Evolutionary conservation across 2,888 invertebrate species (phyloP).

Genomic region (Pristionchus maxplancki): DNA sequence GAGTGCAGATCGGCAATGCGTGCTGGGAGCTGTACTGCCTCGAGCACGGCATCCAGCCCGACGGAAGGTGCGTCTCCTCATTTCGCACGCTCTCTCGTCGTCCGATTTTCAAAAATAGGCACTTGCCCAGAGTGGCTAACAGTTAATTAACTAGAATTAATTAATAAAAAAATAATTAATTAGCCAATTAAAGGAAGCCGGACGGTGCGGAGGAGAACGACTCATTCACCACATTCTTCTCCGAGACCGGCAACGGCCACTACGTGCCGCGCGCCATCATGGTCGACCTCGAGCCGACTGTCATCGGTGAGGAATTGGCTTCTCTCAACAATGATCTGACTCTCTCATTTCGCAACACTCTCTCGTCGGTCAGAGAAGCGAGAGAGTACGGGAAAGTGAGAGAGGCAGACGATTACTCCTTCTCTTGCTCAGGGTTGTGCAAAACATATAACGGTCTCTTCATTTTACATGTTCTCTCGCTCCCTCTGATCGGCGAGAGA

Average conservation of each 20-base stretch:
- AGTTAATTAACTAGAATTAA: not conserved
- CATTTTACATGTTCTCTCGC: no score
- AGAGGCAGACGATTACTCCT: no score
- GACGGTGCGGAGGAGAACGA: constrained; percentile 81
- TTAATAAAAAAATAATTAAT: not conserved
- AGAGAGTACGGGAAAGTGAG: no score
- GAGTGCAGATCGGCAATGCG: constrained; percentile 79
- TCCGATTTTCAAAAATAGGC: no score
- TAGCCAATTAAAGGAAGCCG: not conserved
- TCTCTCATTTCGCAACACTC: no score
- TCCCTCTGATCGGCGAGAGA: no score
- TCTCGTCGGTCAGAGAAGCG: no score
- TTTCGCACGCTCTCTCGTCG: no score
- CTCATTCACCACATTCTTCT: constrained; percentile 88
- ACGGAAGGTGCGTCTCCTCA: no score
- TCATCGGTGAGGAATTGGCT: constrained; percentile 55
- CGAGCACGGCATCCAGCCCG: constrained; percentile 80
- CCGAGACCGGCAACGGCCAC: constrained; percentile 83
- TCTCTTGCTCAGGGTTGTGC: no score
- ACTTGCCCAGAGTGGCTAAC: no score
- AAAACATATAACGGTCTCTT: not conserved
- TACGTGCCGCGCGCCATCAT: constrained; percentile 79
- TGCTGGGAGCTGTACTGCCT: constrained; percentile 82
- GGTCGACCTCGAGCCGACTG: constrained; percentile 72
- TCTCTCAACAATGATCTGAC: not conserved